Percentiles rank a stretch among this genome's conserved stretches.
Conservation (phyloP, 2,797 vertebrate genomes). For the Myotis vivesi region DNA sequence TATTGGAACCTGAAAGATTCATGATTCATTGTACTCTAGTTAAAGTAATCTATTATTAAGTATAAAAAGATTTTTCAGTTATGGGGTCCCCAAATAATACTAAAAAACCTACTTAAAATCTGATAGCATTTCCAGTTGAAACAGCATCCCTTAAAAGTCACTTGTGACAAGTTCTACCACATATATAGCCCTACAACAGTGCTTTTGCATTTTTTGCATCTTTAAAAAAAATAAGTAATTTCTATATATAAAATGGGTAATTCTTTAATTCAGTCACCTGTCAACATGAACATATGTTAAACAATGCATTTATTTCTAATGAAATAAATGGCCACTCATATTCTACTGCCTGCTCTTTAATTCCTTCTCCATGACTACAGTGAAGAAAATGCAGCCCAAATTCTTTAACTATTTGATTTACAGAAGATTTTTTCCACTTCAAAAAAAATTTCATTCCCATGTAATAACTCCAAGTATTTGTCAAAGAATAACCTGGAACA, state of each 20-base stretch:
- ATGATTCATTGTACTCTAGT: slow-evolving; percentile 37
- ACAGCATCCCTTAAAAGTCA: slow-evolving; percentile 34
- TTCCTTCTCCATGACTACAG: not conserved
- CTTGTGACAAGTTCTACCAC: slow-evolving; percentile 1
- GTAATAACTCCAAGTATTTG: not conserved
- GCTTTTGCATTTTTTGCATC: not conserved
- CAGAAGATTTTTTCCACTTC: not conserved
- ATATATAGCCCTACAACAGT: not conserved
- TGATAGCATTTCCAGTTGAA: slow-evolving; percentile 43
- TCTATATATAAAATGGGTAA: not conserved
- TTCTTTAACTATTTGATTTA: slow-evolving; percentile 11
- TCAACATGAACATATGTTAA: not conserved
- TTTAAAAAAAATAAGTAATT: slow-evolving; percentile 16
- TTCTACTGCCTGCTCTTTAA: not conserved
- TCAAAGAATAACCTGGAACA: slow-evolving; percentile 7
- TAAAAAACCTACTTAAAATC: slow-evolving; percentile 51
- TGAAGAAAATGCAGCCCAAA: not conserved
- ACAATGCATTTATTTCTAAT: slow-evolving; percentile 3
- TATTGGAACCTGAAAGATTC: not conserved
- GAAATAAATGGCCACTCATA: not conserved
- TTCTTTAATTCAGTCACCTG: slow-evolving; percentile 18
- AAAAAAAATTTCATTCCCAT: not conserved
- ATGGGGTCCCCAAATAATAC: slow-evolving; percentile 15
- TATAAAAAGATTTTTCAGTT: slow-evolving; percentile 25
- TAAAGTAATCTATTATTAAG: slow-evolving; percentile 47